Conservation (phyloP, 2,888 invertebrate genomes). For the Brachycybe producta region DNA sequence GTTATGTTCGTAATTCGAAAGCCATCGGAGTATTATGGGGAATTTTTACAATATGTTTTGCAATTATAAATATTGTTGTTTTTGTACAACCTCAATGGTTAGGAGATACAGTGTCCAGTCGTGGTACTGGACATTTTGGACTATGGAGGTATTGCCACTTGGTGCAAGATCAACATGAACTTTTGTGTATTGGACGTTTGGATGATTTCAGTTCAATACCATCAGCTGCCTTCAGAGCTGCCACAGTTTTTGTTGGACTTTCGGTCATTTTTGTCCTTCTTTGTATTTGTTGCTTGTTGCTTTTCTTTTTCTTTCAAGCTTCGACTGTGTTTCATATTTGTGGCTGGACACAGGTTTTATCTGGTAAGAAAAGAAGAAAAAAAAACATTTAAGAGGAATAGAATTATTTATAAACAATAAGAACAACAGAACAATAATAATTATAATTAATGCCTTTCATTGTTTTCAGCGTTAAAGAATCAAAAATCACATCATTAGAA, state of each 20-base stretch:
- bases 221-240: conserved; percentile 67
- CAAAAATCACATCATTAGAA: too few species aligned
- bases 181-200: conserved; percentile 66
- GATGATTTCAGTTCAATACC: conserved; percentile 69
- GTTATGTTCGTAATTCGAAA: conserved; percentile 48
- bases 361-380: conserved; percentile 68
- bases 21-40: conserved; percentile 96
- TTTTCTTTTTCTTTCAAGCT: conserved; percentile 86
- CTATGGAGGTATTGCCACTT: conserved; percentile 74
- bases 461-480: too few species aligned
- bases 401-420: background rate
- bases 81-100: conserved; percentile 89
- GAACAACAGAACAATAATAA: background rate
- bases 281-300: conserved; percentile 71
- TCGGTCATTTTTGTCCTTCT: conserved; percentile 72
- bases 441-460: background rate
- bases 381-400: too few species aligned
- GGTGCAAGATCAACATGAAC: conserved; percentile 52
- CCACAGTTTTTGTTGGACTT: conserved; percentile 76
- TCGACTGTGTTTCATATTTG: conserved; percentile 84
- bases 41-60: conserved; percentile 92
- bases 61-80: conserved; percentile 85
- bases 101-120: conserved; percentile 59
- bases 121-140: conserved; percentile 81
- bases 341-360: conserved; percentile 89